A percentile compares a stretch with the other conserved stretches of the same genome.
phyloP scores from a whole-genome alignment of 2,113 vertebrate species.

The Microcebus tavaratra region DNA sequence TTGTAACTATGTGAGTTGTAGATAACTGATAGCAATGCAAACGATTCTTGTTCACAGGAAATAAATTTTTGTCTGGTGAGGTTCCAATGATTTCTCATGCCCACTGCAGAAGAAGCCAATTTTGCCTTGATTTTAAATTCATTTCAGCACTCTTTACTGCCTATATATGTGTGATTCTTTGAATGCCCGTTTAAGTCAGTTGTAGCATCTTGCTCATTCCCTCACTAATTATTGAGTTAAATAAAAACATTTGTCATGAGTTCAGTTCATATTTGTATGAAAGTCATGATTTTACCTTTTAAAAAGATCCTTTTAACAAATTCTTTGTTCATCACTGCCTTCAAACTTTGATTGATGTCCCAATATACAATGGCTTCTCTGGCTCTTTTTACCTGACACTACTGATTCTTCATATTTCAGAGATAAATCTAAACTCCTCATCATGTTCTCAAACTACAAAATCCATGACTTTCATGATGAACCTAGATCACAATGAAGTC shows the following conservation, averaged over 20 bases:
- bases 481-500: background rate
- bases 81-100: background rate
- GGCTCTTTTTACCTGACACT: background rate
- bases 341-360: background rate
- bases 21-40: background rate
- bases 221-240: conserved; percentile 7
- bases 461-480: background rate
- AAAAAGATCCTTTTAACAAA: background rate
- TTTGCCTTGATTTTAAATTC: background rate
- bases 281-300: background rate
- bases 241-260: background rate
- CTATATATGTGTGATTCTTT: background rate
- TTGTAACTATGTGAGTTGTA: background rate
- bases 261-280: background rate
- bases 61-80: background rate
- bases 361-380: background rate
- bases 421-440: background rate
- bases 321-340: background rate
- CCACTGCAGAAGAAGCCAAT: background rate
- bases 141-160: background rate
- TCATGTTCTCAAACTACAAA: background rate
- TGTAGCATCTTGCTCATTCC: background rate
- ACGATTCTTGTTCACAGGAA: background rate
- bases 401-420: background rate
- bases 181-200: background rate